Evolutionary conservation across 2,113 vertebrate genomes (phyloP).

Genomic region (Stictonetta naevosa): DNA sequence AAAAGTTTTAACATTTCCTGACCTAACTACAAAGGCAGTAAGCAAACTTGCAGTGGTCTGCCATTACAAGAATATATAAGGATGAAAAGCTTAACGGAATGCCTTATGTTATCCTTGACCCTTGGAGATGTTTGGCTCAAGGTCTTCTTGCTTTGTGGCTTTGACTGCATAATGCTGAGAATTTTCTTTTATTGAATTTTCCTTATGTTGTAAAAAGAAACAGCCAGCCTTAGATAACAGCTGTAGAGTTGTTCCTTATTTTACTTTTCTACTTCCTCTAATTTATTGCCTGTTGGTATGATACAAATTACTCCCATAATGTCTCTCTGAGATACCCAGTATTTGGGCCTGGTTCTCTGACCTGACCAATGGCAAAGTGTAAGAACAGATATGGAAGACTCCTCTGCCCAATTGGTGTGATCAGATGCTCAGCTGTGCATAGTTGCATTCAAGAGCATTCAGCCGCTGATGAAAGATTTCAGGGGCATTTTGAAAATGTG

Average conservation of each 20-base stretch:
- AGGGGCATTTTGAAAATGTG: not conserved
- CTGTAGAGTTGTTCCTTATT: not conserved
- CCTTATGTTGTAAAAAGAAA: not conserved
- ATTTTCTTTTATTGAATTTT: not conserved
- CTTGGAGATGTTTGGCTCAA: not conserved
- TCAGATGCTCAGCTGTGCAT: not conserved
- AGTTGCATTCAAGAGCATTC: not conserved
- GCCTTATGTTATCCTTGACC: not conserved
- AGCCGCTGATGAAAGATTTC: not conserved
- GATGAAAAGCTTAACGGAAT: not conserved
- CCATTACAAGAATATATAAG: not conserved
- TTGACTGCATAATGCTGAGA: not conserved
- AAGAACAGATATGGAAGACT: not conserved
- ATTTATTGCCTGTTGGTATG: not conserved
- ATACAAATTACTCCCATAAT: not conserved
- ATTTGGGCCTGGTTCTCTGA: not conserved
- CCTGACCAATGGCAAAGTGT: not conserved
- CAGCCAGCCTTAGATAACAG: not conserved
- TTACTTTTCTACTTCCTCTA: not conserved
- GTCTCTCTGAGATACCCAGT: not conserved
- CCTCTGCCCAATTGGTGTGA: not conserved
- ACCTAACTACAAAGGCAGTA: not conserved
- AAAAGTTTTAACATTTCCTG: not conserved
- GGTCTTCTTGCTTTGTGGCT: not conserved
- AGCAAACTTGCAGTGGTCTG: not conserved